Evolutionary conservation across 2,888 invertebrate species (phyloP), one percentile per base, ranked within the genome.

Genomic region (Chelonus formosanus): DNA sequence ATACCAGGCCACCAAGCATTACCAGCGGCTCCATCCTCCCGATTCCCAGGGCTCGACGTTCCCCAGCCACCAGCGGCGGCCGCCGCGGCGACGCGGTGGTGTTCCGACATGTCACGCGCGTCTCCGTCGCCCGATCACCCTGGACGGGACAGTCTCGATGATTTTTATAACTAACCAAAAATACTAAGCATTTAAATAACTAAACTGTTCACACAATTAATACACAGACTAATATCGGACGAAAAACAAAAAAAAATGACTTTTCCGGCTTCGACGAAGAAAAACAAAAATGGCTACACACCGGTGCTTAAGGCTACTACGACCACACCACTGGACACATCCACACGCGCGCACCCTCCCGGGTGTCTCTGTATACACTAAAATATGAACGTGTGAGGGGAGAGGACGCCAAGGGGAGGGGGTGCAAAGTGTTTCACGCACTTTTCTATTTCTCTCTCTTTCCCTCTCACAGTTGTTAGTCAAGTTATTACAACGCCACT

Each of bases 91-190:
- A 88, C 88, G 79, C 88, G 86, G 84, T 88, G 88, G 85, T 89
- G 88, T 85, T 89, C 89, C 86, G 89, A 89, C 89, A 89, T 89
- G 76, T 77, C 79, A 73, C 75, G 70, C 73, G 72, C 72, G 75
- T 73, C 64, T 74, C 74, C 73, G 71, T 76, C 75, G 76, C 77
- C 76, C 76, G 74, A 75, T 78, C 73, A 71, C 73, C 73, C 66
- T 65, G 63, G 48, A 65, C 60, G 52, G 55, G 53, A 47, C 40
- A 43, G 40, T 47, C 47, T 31, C 35, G 8, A 31, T 45, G 63
- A 55, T 55, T 55, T 35, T 65, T 53, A 31, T 45, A 5, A 34
- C 31, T 31, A 52, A 31, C 55, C n/a, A 55, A 43, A 32, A 20
- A 10, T 58, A 48, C 44, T 35, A 8, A 47, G 20, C 59, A 61